Evolutionary conservation across 2,797 vertebrate genomes (phyloP).

Genomic region (Epinephelus awoara): DNA sequence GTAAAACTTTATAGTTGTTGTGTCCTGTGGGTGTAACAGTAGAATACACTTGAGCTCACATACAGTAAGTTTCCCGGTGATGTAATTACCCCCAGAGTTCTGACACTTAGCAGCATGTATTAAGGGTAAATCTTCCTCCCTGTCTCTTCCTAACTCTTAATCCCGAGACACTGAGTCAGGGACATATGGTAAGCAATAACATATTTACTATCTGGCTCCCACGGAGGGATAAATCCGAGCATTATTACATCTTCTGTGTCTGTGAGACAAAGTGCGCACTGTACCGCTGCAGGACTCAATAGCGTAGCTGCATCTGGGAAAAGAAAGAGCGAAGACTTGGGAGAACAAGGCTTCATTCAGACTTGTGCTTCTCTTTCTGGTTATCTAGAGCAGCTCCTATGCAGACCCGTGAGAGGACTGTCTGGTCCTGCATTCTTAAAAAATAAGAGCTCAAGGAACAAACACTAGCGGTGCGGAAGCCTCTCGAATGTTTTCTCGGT

Average conservation of each 20-base stretch:
- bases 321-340: slow-evolving; percentile 28
- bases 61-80: neutral
- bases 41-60: neutral
- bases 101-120: slow-evolving; percentile 25
- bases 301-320: slow-evolving; percentile 38
- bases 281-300: slow-evolving; percentile 38
- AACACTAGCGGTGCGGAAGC: slow-evolving; percentile 6
- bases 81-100: neutral
- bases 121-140: slow-evolving; percentile 23
- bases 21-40: neutral
- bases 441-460: slow-evolving; percentile 46
- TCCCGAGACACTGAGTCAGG: slow-evolving; percentile 47
- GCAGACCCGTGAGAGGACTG: slow-evolving; percentile 50
- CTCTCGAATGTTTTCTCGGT: slow-evolving; percentile 2
- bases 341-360: slow-evolving; percentile 77
- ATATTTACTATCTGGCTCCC: slow-evolving; percentile 64
- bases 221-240: slow-evolving; percentile 50
- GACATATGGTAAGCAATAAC: slow-evolving; percentile 49
- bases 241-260: slow-evolving; percentile 59
- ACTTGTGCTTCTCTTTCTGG: slow-evolving; percentile 25
- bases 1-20: neutral
- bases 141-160: slow-evolving; percentile 37
- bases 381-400: slow-evolving; percentile 64
- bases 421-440: slow-evolving; percentile 27
- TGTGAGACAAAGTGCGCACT: slow-evolving; percentile 55